Conservation (phyloP, 2,888 invertebrate genomes). For the Andrena bucephala region DNA sequence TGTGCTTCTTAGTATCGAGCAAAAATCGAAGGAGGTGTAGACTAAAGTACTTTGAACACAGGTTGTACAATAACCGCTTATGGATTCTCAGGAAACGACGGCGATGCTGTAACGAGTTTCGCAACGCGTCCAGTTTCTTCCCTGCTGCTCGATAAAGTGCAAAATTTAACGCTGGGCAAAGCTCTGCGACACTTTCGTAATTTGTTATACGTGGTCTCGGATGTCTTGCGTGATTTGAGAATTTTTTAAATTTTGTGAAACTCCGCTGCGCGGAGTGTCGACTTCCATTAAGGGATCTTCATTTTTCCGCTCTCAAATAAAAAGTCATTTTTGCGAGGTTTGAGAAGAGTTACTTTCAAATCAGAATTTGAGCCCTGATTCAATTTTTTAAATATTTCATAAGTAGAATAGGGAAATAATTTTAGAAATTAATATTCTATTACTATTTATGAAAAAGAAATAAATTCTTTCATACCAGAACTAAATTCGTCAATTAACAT, state of each 20-base stretch:
- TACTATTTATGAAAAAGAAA: not conserved
- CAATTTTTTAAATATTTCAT: too few relatives aligned
- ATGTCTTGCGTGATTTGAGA: not conserved
- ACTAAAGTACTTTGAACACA: constrained; percentile 54
- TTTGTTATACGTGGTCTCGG: too few relatives aligned
- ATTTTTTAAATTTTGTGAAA: not conserved
- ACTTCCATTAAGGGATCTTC: not conserved
- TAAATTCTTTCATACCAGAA: not conserved
- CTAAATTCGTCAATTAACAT: not conserved
- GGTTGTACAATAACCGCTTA: constrained; percentile 56
- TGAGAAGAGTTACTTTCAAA: too few relatives aligned
- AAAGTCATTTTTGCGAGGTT: too few relatives aligned
- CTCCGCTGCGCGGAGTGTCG: not conserved
- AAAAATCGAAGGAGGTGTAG: constrained; percentile 58
- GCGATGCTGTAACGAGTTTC: constrained; percentile 45
- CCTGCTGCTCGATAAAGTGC: not conserved
- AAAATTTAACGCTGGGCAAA: not conserved
- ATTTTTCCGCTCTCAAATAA: too few relatives aligned
- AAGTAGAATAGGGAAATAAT: too few relatives aligned
- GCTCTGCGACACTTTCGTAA: too few relatives aligned
- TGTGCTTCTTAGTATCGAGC: constrained; percentile 52
- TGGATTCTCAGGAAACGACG: constrained; percentile 53
- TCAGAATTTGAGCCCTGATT: too few relatives aligned
- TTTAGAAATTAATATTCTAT: too few relatives aligned
- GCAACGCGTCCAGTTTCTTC: constrained; percentile 14